phyloP scores from a whole-genome alignment of 2,888 invertebrate species.

The Drosophila neoperkinsi region DNA sequence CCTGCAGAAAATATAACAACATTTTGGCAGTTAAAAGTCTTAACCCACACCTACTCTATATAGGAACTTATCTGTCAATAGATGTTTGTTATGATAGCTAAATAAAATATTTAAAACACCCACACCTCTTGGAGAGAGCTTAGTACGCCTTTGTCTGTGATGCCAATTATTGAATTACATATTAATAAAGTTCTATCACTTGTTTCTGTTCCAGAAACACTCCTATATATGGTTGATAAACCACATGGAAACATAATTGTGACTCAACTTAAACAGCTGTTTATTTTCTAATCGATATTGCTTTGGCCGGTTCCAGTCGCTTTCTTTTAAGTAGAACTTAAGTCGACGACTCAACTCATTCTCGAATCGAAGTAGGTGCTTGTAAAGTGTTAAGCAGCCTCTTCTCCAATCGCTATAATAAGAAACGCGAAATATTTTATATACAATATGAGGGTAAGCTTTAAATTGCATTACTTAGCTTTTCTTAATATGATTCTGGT shows the following conservation, averaged over 20 bases:
- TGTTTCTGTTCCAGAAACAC: not conserved
- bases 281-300: slow-evolving; percentile 46
- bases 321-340: slow-evolving; percentile 32
- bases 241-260: slow-evolving; percentile 13
- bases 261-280: slow-evolving; percentile 39
- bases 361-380: slow-evolving; percentile 8
- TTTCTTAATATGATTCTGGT: not conserved
- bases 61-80: not conserved
- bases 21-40: too few relatives aligned
- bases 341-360: slow-evolving; percentile 28
- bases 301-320: slow-evolving; percentile 9
- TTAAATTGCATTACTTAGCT: not conserved
- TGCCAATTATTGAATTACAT: not conserved
- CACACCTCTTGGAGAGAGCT: not conserved
- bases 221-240: not conserved
- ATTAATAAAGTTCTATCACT: not conserved
- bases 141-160: not conserved
- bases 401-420: slow-evolving; percentile 51
- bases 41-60: not conserved
- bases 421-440: slow-evolving; percentile 31
- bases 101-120: not conserved
- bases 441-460: slow-evolving; percentile 35
- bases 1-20: not conserved
- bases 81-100: not conserved
- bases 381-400: slow-evolving; percentile 40